These are phyloP conservation scores for Bombyx mandarina DNA, from an alignment of 1,140 invertebrate genomes.

Conservation along the genomic window DNA sequence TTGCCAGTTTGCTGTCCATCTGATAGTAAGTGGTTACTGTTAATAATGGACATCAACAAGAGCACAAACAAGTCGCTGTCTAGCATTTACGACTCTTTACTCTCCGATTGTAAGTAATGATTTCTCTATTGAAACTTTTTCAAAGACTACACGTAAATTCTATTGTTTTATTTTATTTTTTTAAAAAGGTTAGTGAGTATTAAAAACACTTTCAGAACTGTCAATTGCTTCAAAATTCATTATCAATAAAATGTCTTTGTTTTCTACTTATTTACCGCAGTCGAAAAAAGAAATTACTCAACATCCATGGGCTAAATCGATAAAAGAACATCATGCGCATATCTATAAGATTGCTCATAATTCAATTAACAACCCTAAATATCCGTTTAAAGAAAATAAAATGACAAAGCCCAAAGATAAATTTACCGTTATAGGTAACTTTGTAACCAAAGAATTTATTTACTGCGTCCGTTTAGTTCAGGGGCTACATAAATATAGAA, in stretches of 20 bases:
- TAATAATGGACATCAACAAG: too few relatives aligned
- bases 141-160: too few relatives aligned
- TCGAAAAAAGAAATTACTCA: constrained; percentile 16
- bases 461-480: constrained; percentile 41
- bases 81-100: too few relatives aligned
- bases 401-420: constrained; percentile 19
- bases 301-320: constrained; percentile 45
- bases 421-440: constrained; percentile 48
- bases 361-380: constrained; percentile 39
- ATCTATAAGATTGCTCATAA: constrained; percentile 47
- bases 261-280: constrained; percentile 14
- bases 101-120: too few relatives aligned
- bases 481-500: constrained; percentile 46
- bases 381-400: constrained; percentile 24
- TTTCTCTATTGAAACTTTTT: too few relatives aligned
- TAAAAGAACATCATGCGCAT: constrained; percentile 30
- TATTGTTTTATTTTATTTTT: too few relatives aligned
- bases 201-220: too few relatives aligned
- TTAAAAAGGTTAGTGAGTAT: too few relatives aligned
- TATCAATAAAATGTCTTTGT: constrained; percentile 14
- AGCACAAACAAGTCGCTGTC: too few relatives aligned
- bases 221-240: neutral
- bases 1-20: too few relatives aligned
- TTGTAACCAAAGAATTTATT: constrained; percentile 48
- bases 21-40: too few relatives aligned